These are phyloP conservation scores for Brienomyrus brachyistius DNA, from an alignment of 2,113 vertebrate genomes.

Conservation along the genomic window DNA sequence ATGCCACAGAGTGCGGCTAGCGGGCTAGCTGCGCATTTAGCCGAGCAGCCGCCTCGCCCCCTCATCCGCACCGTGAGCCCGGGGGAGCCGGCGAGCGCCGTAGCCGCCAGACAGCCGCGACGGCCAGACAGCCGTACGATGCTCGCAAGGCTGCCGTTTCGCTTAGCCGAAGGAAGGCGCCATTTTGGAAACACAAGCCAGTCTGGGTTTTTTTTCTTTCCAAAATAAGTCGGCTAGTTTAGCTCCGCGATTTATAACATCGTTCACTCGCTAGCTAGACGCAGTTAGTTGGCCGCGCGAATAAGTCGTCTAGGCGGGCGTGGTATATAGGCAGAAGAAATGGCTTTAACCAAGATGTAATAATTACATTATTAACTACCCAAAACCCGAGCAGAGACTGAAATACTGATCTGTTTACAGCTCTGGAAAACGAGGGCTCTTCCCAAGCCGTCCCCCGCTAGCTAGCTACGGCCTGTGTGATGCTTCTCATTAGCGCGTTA, in stretches of 20 bases:
- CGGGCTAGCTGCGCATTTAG: not conserved
- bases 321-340: not conserved
- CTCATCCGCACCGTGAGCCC: not conserved
- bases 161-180: not conserved
- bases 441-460: constrained; percentile 19
- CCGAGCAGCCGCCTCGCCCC: not conserved
- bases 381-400: not conserved
- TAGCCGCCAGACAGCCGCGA: not conserved
- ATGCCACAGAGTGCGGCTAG: not conserved
- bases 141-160: not conserved
- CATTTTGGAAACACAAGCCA: constrained; percentile 26
- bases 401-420: not conserved
- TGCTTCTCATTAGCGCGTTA: constrained; percentile 28
- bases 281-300: not conserved
- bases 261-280: not conserved
- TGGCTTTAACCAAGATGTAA: not conserved
- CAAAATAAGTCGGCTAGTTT: not conserved
- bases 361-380: not conserved
- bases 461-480: constrained; percentile 30
- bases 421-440: not conserved
- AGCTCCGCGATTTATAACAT: not conserved
- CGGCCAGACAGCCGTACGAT: not conserved
- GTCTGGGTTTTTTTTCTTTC: not conserved
- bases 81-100: not conserved
- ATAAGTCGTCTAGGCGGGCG: not conserved